Evolutionary conservation across 2,113 vertebrate species (phyloP).

Genomic region (Nycticebus coucang): DNA sequence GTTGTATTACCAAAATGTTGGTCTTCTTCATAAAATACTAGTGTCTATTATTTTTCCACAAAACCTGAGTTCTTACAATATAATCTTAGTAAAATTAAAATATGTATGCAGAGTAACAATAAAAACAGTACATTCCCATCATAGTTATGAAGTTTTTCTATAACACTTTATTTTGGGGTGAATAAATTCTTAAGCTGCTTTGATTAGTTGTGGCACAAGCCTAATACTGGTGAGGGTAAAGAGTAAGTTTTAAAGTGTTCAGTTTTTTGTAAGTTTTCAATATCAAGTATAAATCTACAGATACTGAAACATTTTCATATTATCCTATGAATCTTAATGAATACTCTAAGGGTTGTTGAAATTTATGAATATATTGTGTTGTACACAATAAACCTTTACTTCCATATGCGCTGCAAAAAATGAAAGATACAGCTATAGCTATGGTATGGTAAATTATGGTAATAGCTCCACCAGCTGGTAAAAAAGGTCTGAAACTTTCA

Average conservation of each 20-base stretch:
- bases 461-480: background rate
- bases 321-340: slow-evolving; percentile 19
- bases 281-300: background rate
- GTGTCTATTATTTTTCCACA: background rate
- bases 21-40: background rate
- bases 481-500: background rate
- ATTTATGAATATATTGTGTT: background rate
- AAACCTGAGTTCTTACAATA: background rate
- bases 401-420: background rate
- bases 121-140: background rate
- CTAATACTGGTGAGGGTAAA: background rate
- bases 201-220: background rate
- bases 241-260: background rate
- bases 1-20: background rate
- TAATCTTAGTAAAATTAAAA: slow-evolving; percentile 14
- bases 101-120: background rate
- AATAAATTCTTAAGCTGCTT: background rate
- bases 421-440: background rate
- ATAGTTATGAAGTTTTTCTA: background rate
- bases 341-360: background rate
- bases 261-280: slow-evolving; percentile 17
- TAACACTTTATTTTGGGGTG: background rate
- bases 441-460: background rate
- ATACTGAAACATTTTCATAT: background rate
- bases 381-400: background rate